A percentile compares a stretch with the other conserved stretches of the same genome.
These are phyloP conservation scores for Phymastichus coffea DNA, from an alignment of 1,140 invertebrate genomes.

Conservation along the genomic window DNA sequence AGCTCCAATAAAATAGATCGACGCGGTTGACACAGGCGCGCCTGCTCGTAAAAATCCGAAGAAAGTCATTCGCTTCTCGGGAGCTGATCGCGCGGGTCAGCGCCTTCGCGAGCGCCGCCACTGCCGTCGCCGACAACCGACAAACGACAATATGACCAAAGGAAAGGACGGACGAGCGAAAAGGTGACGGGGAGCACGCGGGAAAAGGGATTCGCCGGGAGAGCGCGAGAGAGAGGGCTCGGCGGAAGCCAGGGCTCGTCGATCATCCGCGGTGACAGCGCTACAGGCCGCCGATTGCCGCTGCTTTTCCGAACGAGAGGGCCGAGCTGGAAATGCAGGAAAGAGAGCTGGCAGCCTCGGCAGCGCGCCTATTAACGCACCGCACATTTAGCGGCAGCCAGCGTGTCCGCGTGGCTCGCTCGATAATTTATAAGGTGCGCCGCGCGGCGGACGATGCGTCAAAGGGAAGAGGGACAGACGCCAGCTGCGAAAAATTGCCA, in stretches of 20 bases:
- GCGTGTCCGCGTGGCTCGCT: background rate
- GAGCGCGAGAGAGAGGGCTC: slow-evolving; percentile 14
- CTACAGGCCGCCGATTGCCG: slow-evolving; percentile 33
- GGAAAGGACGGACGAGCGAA: too few relatives aligned
- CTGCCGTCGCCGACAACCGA: too few relatives aligned
- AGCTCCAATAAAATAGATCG: too few relatives aligned
- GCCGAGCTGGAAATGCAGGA: too few relatives aligned
- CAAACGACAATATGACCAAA: too few relatives aligned
- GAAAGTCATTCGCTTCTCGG: too few relatives aligned
- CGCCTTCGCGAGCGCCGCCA: too few relatives aligned
- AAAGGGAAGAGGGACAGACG: background rate
- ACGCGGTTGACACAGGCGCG: too few relatives aligned
- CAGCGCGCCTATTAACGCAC: background rate
- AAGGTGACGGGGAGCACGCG: too few relatives aligned
- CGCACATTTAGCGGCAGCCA: background rate
- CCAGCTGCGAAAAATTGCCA: background rate
- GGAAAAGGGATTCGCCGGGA: slow-evolving; percentile 22
- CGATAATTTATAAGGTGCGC: slow-evolving; percentile 3
- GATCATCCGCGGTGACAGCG: slow-evolving; percentile 39
- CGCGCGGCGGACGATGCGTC: slow-evolving; percentile 4
- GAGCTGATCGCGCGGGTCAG: too few relatives aligned
- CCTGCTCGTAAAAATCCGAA: too few relatives aligned
- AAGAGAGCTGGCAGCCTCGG: too few relatives aligned
- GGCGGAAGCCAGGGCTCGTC: slow-evolving; percentile 27
- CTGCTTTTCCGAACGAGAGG: slow-evolving; percentile 16